These are phyloP conservation scores for Pristionchus arcanus DNA, from an alignment of 2,888 invertebrate species.

Conservation along the genomic window DNA sequence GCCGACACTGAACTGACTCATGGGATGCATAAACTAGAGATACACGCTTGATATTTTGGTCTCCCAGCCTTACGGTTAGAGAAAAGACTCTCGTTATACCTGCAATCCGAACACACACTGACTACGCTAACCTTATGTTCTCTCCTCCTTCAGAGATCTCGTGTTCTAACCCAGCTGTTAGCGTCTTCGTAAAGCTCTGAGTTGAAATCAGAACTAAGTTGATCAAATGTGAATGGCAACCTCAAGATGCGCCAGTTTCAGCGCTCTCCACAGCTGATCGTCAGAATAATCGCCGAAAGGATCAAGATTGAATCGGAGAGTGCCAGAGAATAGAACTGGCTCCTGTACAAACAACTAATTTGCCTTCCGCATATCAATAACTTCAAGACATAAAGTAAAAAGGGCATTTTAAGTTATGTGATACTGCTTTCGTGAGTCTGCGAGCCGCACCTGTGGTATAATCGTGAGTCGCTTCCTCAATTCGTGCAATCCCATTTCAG, in stretches of 20 bases:
- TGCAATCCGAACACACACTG: too few species aligned
- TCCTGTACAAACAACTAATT: slow-evolving; percentile 68
- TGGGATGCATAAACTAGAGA: too few species aligned
- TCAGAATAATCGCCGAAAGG: slow-evolving; percentile 72
- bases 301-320: slow-evolving; percentile 77
- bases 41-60: too few species aligned
- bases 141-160: slow-evolving; percentile 71
- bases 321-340: slow-evolving; percentile 76
- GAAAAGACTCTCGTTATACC: too few species aligned
- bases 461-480: slow-evolving; percentile 90
- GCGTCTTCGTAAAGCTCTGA: slow-evolving; percentile 59
- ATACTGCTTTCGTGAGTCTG: too few species aligned
- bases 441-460: slow-evolving; percentile 82
- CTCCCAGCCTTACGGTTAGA: too few species aligned
- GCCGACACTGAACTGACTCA: slow-evolving; percentile 13
- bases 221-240: background rate
- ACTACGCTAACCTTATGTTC: slow-evolving; percentile 67
- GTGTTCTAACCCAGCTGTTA: slow-evolving; percentile 63
- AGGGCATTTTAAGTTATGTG: too few species aligned
- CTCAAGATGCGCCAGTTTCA: slow-evolving; percentile 72
- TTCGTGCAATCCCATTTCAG: slow-evolving; percentile 89
- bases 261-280: slow-evolving; percentile 66
- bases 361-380: too few species aligned
- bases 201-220: too few species aligned
- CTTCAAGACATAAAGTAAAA: too few species aligned